Evolutionary conservation across 1,140 invertebrate species (phyloP).

Genomic region (Drosophila elegans): DNA sequence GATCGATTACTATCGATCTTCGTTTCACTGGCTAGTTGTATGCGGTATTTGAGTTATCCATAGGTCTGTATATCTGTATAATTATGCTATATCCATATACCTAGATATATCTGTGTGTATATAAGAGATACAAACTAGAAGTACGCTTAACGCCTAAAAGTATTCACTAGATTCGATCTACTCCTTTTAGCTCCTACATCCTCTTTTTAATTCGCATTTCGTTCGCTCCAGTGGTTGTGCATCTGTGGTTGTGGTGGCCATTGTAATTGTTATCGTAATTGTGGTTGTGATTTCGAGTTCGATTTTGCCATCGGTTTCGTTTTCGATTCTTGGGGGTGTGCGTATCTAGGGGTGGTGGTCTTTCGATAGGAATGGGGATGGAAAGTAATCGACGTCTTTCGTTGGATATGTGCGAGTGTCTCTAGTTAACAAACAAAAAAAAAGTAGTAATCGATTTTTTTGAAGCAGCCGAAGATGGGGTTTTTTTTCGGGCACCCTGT

Average conservation of each 20-base stretch:
- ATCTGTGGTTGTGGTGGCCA: slow-evolving; percentile 46
- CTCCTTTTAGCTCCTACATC: slow-evolving; percentile 31
- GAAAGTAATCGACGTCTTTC: slow-evolving; percentile 54
- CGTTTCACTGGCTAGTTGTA: slow-evolving; percentile 43
- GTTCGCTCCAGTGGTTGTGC: slow-evolving; percentile 49
- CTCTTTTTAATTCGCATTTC: slow-evolving; percentile 11
- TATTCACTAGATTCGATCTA: slow-evolving; percentile 45
- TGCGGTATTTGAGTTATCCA: slow-evolving; percentile 39
- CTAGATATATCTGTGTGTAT: slow-evolving; percentile 55
- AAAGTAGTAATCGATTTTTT: slow-evolving; percentile 18
- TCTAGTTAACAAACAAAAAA: slow-evolving; percentile 36
- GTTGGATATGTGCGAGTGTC: slow-evolving; percentile 52
- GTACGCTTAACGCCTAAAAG: slow-evolving; percentile 52
- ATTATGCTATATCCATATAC: slow-evolving; percentile 61
- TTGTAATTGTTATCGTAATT: slow-evolving; percentile 44
- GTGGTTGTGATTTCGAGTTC: slow-evolving; percentile 33
- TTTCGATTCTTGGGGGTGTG: slow-evolving; percentile 7
- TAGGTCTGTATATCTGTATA: slow-evolving; percentile 56
- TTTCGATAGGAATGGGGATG: slow-evolving; percentile 46
- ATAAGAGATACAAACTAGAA: slow-evolving; percentile 54
- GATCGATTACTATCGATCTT: slow-evolving; percentile 2
- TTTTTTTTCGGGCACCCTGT: neutral
- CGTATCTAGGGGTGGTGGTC: slow-evolving; percentile 43
- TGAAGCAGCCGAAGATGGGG: slow-evolving; percentile 18
- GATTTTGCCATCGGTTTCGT: slow-evolving; percentile 12